phyloP scores from a whole-genome alignment of 2,113 vertebrate genomes.

The Puffinus mauretanicus region DNA sequence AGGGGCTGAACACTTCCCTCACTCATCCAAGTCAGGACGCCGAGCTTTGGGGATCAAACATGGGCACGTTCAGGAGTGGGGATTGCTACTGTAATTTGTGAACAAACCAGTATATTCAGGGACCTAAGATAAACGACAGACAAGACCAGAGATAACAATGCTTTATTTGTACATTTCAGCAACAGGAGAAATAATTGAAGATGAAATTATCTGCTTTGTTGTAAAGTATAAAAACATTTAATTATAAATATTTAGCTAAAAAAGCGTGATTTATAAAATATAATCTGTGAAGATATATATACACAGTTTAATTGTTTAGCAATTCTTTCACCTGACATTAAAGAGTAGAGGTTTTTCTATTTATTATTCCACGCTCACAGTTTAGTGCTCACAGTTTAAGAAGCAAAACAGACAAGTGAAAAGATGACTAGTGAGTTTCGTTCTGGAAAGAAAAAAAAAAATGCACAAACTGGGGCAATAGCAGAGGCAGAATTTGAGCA shows the following conservation, averaged over 20 bases:
- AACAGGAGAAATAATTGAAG: slow-evolving; percentile 62
- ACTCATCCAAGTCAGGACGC: neutral
- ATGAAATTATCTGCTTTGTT: slow-evolving; percentile 63
- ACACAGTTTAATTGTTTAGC: slow-evolving; percentile 59
- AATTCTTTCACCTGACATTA: slow-evolving; percentile 47
- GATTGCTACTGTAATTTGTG: neutral
- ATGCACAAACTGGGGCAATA: neutral
- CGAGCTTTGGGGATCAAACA: neutral
- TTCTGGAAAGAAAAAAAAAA: neutral
- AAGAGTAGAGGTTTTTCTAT: slow-evolving; percentile 49
- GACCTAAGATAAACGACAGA: neutral
- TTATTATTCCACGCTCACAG: slow-evolving; percentile 50
- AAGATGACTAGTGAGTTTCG: neutral
- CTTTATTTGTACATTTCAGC: slow-evolving; percentile 63
- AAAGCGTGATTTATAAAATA: slow-evolving; percentile 69
- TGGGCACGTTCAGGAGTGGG: neutral
- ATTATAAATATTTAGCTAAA: slow-evolving; percentile 74
- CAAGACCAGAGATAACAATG: slow-evolving; percentile 22
- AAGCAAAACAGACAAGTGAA: slow-evolving; percentile 21
- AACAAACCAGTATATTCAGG: neutral
- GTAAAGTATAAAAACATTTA: slow-evolving; percentile 72
- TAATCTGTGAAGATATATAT: slow-evolving; percentile 65
- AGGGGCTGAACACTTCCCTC: neutral
- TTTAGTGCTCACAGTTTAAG: slow-evolving; percentile 57
- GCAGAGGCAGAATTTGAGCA: neutral